Conservation (phyloP, 2,113 vertebrate genomes). For the Cynoglossus semilaevis region DNA sequence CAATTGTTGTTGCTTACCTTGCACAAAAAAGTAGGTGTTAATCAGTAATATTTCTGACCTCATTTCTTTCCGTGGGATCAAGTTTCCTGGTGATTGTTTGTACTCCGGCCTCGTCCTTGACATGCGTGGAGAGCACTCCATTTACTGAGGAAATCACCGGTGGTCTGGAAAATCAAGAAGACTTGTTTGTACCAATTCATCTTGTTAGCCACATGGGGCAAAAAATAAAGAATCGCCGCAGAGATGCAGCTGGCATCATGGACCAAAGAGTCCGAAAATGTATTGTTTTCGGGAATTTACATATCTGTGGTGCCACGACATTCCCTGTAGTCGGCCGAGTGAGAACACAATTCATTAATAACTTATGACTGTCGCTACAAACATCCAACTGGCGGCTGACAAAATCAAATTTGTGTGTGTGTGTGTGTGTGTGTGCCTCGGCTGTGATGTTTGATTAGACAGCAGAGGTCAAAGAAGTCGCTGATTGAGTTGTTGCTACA, state of each 20-base stretch:
- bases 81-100: slow-evolving; percentile 59
- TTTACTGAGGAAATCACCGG: slow-evolving; percentile 45
- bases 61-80: slow-evolving; percentile 49
- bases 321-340: slow-evolving; percentile 37
- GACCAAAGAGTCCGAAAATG: slow-evolving; percentile 54
- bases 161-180: slow-evolving; percentile 51
- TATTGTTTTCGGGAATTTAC: slow-evolving; percentile 56
- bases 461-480: slow-evolving; percentile 43
- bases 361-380: slow-evolving; percentile 47
- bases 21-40: slow-evolving; percentile 52
- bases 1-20: slow-evolving; percentile 58
- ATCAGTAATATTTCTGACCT: slow-evolving; percentile 61
- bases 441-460: slow-evolving; percentile 10
- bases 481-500: slow-evolving; percentile 19
- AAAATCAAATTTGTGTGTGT: slow-evolving; percentile 28
- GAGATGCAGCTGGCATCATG: slow-evolving; percentile 30
- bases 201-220: slow-evolving; percentile 50
- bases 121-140: slow-evolving; percentile 26
- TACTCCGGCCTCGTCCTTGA: slow-evolving; percentile 59
- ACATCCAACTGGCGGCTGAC: slow-evolving; percentile 30
- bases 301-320: slow-evolving; percentile 48
- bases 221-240: slow-evolving; percentile 44
- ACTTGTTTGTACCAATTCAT: slow-evolving; percentile 50
- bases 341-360: slow-evolving; percentile 50
- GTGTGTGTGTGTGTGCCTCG: neutral